These are phyloP conservation scores for Capitulum mitella DNA, from an alignment of 2,888 invertebrate species.

Conservation along the genomic window DNA sequence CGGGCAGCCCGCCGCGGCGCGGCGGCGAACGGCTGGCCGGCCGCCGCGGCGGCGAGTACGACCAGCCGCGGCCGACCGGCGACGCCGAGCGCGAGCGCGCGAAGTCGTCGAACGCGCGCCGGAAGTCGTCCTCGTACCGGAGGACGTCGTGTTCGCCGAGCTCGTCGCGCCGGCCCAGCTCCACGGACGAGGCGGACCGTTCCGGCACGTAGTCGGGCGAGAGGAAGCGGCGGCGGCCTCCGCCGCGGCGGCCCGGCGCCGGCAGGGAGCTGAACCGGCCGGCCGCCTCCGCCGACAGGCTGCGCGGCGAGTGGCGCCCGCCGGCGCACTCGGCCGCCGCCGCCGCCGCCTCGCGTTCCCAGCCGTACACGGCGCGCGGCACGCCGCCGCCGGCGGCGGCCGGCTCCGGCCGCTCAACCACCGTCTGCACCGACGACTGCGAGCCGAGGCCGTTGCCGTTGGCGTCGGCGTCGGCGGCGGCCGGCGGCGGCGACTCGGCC, in stretches of 20 bases:
- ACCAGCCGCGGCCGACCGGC: neutral
- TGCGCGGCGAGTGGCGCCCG: neutral
- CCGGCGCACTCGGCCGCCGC: neutral
- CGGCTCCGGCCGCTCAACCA: slow-evolving; percentile 31
- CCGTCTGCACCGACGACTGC: slow-evolving; percentile 32
- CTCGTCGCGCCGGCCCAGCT: slow-evolving; percentile 27
- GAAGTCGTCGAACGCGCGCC: neutral
- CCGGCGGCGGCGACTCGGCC: slow-evolving; percentile 39
- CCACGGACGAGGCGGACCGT: slow-evolving; percentile 36
- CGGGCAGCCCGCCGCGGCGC: neutral
- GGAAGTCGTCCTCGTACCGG: neutral
- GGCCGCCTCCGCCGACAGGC: neutral
- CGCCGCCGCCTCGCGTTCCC: neutral
- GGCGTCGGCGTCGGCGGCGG: slow-evolving; percentile 43
- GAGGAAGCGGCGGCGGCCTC: slow-evolving; percentile 27
- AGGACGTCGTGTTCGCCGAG: slow-evolving; percentile 30
- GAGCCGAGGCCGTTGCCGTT: slow-evolving; percentile 36
- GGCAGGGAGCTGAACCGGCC: neutral
- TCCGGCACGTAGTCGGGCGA: slow-evolving; percentile 36
- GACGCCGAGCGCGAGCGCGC: neutral
- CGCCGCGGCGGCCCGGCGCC: neutral
- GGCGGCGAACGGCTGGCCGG: neutral
- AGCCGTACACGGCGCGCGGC: neutral
- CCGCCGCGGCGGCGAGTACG: neutral
- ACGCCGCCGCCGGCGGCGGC: slow-evolving; percentile 51